A percentile compares a stretch with the other conserved stretches of the same genome.
These are phyloP conservation scores for Neodiprion lecontei DNA, from an alignment of 1,140 invertebrate genomes.

Conservation along the genomic window DNA sequence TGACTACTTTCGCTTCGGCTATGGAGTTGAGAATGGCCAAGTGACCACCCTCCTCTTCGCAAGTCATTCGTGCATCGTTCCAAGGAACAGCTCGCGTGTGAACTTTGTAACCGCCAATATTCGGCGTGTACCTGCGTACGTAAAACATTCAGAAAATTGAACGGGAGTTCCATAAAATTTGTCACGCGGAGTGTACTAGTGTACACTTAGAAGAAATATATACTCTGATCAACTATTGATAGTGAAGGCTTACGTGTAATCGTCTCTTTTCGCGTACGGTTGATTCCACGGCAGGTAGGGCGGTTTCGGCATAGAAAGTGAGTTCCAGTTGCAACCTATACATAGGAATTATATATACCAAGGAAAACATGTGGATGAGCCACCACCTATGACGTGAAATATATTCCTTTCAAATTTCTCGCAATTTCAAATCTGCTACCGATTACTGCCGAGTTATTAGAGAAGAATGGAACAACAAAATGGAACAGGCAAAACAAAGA, in stretches of 20 bases:
- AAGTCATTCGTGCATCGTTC: conserved; percentile 22
- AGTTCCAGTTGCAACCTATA: no score
- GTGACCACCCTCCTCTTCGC: conserved; percentile 24
- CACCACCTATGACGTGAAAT: no score
- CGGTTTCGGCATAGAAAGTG: background rate
- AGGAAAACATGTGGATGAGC: no score
- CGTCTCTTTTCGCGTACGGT: background rate
- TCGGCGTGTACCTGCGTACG: background rate
- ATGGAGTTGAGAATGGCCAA: conserved; percentile 29
- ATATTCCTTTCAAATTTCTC: no score
- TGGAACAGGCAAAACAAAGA: no score
- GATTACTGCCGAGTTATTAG: no score
- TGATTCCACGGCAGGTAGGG: background rate
- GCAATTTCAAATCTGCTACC: no score
- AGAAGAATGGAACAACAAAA: no score
- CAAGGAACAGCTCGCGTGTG: conserved; percentile 9
- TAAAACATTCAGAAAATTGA: background rate
- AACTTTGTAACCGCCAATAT: background rate
- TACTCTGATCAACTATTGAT: background rate
- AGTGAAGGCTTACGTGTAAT: background rate
- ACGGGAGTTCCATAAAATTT: background rate
- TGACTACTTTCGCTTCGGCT: conserved; percentile 38
- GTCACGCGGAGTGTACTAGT: background rate
- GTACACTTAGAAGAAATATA: background rate
- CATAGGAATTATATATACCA: no score